A percentile compares a stretch with the other conserved stretches of the same genome.
phyloP scores from a whole-genome alignment of 2,113 vertebrate species.

The Agapornis roseicollis region DNA sequence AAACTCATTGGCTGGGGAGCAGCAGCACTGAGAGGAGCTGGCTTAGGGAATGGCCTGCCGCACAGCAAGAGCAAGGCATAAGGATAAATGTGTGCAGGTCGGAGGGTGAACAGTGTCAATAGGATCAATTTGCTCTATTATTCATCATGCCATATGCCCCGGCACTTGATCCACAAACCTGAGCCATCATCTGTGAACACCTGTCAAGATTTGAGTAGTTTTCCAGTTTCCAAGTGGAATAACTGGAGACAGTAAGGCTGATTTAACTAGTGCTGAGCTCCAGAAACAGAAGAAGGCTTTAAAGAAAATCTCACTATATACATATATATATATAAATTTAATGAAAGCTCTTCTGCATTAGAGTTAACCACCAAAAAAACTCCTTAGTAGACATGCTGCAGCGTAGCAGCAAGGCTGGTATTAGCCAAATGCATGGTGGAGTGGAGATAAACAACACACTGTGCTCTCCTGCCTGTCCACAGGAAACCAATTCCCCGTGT shows the following conservation, averaged over 20 bases:
- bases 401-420: background rate
- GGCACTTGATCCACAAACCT: background rate
- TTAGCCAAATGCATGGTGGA: background rate
- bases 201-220: background rate
- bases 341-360: background rate
- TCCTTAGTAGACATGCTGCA: background rate
- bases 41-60: fast-evolving
- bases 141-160: background rate
- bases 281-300: background rate
- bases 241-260: background rate
- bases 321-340: background rate
- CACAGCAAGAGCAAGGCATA: background rate
- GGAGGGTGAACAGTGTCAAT: background rate
- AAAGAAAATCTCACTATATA: background rate
- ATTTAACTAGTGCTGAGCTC: background rate
- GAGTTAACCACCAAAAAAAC: background rate
- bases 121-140: background rate
- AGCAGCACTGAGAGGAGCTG: background rate
- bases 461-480: slow-evolving; percentile 16
- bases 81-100: background rate
- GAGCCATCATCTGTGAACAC: slow-evolving; percentile 4
- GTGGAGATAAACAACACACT: slow-evolving; percentile 2
- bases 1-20: background rate
- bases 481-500: background rate
- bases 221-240: slow-evolving; percentile 3